A percentile compares a stretch with the other conserved stretches of the same genome.
These are phyloP conservation scores for Trichogramma pretiosum DNA, from an alignment of 1,140 invertebrate species.

Conservation along the genomic window DNA sequence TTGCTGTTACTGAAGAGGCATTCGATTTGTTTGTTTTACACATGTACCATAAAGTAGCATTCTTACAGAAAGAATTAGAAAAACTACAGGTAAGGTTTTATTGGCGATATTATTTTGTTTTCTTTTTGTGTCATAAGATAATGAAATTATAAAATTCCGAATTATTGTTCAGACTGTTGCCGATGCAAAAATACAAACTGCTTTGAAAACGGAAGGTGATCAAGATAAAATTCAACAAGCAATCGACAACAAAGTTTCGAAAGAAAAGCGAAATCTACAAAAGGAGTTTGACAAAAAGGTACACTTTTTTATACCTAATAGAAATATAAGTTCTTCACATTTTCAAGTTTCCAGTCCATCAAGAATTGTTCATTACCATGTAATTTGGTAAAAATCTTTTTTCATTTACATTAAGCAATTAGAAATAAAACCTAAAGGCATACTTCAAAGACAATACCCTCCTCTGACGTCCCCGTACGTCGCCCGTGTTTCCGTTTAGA, in stretches of 20 bases:
- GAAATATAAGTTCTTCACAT: too few species aligned
- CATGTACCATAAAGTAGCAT: constrained; percentile 55
- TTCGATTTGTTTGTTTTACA: constrained; percentile 62
- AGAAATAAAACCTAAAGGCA: too few species aligned
- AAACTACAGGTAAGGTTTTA: constrained; percentile 45
- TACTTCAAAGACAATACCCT: too few species aligned
- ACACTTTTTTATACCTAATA: too few species aligned
- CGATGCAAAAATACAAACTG: constrained; percentile 52
- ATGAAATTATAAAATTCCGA: neutral
- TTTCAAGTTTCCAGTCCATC: too few species aligned
- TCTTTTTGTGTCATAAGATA: constrained; percentile 6
- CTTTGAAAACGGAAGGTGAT: constrained; percentile 48
- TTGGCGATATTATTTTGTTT: constrained; percentile 1
- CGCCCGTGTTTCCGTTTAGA: too few species aligned
- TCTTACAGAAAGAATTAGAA: constrained; percentile 62
- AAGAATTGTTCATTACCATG: too few species aligned
- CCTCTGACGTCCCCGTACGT: too few species aligned
- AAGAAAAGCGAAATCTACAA: constrained; percentile 33
- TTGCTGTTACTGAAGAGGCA: constrained; percentile 54
- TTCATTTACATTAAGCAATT: neutral
- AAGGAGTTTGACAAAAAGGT: constrained; percentile 35
- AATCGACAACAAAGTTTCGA: constrained; percentile 29
- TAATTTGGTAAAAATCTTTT: neutral
- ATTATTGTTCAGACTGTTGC: constrained; percentile 50
- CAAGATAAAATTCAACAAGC: constrained; percentile 33